Conservation (phyloP, 2,797 vertebrate species). For the Dendrocincla fuliginosa region DNA sequence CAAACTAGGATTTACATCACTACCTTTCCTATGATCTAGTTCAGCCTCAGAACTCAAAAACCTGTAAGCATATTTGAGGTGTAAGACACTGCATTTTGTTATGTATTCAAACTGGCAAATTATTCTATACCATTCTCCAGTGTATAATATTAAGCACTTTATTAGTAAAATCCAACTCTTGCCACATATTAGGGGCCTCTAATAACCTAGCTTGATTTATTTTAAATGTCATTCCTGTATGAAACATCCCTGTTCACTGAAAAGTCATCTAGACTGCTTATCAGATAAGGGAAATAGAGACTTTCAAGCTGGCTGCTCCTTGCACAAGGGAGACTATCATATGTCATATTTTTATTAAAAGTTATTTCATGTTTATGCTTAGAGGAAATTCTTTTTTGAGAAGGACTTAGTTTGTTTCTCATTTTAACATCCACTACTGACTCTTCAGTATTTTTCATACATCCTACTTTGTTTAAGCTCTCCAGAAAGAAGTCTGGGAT, state of each 20-base stretch:
- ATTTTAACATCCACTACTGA: not conserved
- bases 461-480: not conserved
- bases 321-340: not conserved
- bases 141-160: not conserved
- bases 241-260: not conserved
- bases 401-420: not conserved
- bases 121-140: not conserved
- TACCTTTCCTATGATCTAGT: not conserved
- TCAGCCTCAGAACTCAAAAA: not conserved
- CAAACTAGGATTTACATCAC: not conserved
- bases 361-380: conserved; percentile 9
- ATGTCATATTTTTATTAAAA: conserved; percentile 26
- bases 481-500: not conserved
- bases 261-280: conserved; percentile 20
- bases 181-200: not conserved
- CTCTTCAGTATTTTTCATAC: not conserved
- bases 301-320: conserved; percentile 8
- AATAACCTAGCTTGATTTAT: not conserved
- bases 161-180: not conserved
- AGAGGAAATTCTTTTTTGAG: not conserved
- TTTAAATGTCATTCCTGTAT: not conserved
- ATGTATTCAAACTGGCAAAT: not conserved
- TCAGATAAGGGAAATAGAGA: conserved; percentile 23
- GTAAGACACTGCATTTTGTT: not conserved
- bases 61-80: not conserved